Conservation (phyloP, 2,797 vertebrate genomes). For the Buceros bicornis region DNA sequence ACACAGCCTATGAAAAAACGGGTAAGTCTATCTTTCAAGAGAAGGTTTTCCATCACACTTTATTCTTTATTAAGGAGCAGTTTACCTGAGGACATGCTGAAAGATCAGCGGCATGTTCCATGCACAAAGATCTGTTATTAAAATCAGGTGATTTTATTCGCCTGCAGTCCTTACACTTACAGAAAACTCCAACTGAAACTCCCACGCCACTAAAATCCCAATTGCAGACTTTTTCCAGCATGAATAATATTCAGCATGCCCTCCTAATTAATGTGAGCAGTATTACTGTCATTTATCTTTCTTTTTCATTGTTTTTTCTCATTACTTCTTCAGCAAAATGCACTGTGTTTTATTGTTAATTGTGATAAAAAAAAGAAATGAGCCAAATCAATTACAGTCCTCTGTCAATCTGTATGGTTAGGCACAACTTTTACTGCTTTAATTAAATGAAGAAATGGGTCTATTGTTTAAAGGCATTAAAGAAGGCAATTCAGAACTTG, state of each 20-base stretch:
- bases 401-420: slow-evolving; percentile 74
- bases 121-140: not conserved
- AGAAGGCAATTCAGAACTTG: slow-evolving; percentile 74
- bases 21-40: not conserved
- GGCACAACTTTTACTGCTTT: slow-evolving; percentile 80
- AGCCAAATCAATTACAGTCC: slow-evolving; percentile 77
- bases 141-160: slow-evolving; percentile 15
- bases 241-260: slow-evolving; percentile 51
- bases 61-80: not conserved
- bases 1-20: not conserved
- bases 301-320: slow-evolving; percentile 58
- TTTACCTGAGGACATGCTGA: not conserved
- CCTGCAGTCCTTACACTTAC: not conserved
- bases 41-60: not conserved
- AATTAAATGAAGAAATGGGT: slow-evolving; percentile 82
- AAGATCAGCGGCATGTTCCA: not conserved
- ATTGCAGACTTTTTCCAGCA: slow-evolving; percentile 29
- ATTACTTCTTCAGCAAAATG: slow-evolving; percentile 63
- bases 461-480: slow-evolving; percentile 78
- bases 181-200: not conserved
- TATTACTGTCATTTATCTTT: slow-evolving; percentile 60
- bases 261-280: slow-evolving; percentile 58
- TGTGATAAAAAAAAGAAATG: slow-evolving; percentile 65
- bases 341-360: slow-evolving; percentile 64
- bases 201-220: not conserved